phyloP scores from a whole-genome alignment of 2,113 vertebrate genomes.

The Lanius collurio region DNA sequence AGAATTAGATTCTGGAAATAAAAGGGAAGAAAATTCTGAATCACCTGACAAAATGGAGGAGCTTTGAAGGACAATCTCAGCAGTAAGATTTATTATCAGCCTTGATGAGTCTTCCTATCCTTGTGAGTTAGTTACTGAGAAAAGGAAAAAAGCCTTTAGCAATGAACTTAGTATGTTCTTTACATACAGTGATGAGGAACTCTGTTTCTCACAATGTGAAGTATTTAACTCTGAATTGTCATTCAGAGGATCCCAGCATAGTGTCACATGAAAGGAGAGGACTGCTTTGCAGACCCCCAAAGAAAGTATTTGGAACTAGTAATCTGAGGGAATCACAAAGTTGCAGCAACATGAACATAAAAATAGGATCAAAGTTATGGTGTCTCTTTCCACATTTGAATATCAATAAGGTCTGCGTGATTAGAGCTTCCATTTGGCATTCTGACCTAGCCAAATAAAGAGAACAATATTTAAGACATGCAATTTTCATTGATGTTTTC shows the following conservation, averaged over 20 bases:
- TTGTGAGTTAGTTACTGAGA: neutral
- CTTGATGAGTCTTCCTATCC: neutral
- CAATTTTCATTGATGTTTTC: neutral
- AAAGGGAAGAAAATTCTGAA: neutral
- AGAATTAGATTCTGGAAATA: neutral
- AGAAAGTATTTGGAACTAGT: neutral
- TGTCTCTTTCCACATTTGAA: neutral
- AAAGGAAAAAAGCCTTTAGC: neutral
- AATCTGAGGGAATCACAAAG: neutral
- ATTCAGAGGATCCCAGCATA: neutral
- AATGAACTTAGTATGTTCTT: neutral
- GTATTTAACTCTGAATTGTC: neutral
- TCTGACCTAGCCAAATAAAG: neutral
- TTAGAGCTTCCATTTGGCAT: neutral
- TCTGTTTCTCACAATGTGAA: neutral
- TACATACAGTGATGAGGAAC: neutral
- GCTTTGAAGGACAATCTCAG: neutral
- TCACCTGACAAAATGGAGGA: neutral
- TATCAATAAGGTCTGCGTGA: neutral
- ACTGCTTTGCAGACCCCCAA: neutral
- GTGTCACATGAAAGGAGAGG: neutral
- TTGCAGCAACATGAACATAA: neutral
- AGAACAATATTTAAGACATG: neutral
- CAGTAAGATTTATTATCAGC: neutral
- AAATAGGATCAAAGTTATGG: neutral